Evolutionary conservation across 92 coral and sea anemone genomes (phyloP), one percentile per base, ranked within the genome.

Genomic region (Paramuricea clavata): DNA sequence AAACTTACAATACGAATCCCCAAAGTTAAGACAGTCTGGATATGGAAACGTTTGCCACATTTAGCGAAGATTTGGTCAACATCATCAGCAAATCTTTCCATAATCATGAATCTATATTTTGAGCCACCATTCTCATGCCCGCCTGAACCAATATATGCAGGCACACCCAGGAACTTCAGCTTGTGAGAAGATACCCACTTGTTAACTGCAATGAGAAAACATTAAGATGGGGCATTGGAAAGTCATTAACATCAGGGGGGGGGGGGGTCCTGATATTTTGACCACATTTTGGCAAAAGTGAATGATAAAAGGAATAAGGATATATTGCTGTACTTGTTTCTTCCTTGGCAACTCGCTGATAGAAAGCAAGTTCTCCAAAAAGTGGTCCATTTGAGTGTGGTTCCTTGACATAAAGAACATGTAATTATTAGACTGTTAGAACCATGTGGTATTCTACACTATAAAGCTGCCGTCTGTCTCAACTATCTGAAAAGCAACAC

Each of bases 341-440:
- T 54, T 98, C 96, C 78, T 94, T 95, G 8, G 98, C 98, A 19
- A 91, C 98, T 69, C 98, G 91, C 85, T 93, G 98, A 61, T 95
- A 95, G 82, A 95, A 95, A 30, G 98, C 98, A 33, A 95, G 95
- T 75, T 95, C 98, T 64, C 95, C 93, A 59, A 95, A 95, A 34
- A 95, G 83, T n/a, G 98, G 98, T 5, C 98, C 98, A 93, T 95
- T 95, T 22, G 98, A 39, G 42, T 95, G 98, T 2, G 98, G 98
- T 59, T 95, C 98, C 98, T 95, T 70, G 19, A 54, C 5, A 81
- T 15, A 13, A 30, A 75, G 44, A 36, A 32, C 22, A 65, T 56
- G 64, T n/a, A 5, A 56, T 56, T 16, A 56, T 16, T 3, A 8
- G 7, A 17, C 26, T 23, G 26, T 56, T n/a, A n/a, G n/a, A n/a